These are phyloP conservation scores for Parthenolecanium corni DNA, from an alignment of 2,888 invertebrate genomes.

Conservation along the genomic window DNA sequence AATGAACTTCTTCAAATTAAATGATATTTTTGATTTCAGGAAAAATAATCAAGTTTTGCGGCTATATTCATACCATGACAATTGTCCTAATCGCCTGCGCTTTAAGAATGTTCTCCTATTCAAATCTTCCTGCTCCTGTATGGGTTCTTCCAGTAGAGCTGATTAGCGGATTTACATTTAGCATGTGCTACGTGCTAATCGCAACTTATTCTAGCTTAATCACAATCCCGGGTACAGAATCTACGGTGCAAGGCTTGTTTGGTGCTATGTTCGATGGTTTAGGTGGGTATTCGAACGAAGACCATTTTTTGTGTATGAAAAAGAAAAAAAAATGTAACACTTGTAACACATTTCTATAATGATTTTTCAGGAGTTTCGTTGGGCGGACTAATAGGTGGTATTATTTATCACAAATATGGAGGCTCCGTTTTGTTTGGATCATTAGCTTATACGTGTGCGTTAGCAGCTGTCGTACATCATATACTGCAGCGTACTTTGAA, in stretches of 20 bases:
- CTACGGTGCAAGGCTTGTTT: conserved; percentile 76
- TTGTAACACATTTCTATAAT: background rate
- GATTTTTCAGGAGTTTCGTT: conserved; percentile 53
- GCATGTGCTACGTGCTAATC: conserved; percentile 78
- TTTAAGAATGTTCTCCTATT: conserved; percentile 69
- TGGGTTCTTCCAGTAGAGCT: conserved; percentile 73
- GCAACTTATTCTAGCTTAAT: conserved; percentile 74
- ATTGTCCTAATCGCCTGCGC: conserved; percentile 69
- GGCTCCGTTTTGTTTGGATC: conserved; percentile 57
- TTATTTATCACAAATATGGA: conserved; percentile 51
- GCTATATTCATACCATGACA: conserved; percentile 72
- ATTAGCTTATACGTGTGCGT: conserved; percentile 57
- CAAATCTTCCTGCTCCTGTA: conserved; percentile 68
- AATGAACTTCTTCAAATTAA: background rate
- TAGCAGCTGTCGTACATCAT: conserved; percentile 49
- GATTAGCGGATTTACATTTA: conserved; percentile 76
- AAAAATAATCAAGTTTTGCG: conserved; percentile 61
- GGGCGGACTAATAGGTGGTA: conserved; percentile 68
- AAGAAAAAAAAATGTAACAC: background rate
- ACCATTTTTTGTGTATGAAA: background rate
- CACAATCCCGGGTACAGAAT: conserved; percentile 71
- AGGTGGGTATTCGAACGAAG: conserved; percentile 39
- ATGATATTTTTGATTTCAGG: conserved; percentile 40
- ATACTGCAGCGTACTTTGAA: conserved; percentile 40
- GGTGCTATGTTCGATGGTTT: conserved; percentile 80